Conservation (phyloP, 92 coral and sea anemone genomes). For the Pocillopora meandrina region DNA sequence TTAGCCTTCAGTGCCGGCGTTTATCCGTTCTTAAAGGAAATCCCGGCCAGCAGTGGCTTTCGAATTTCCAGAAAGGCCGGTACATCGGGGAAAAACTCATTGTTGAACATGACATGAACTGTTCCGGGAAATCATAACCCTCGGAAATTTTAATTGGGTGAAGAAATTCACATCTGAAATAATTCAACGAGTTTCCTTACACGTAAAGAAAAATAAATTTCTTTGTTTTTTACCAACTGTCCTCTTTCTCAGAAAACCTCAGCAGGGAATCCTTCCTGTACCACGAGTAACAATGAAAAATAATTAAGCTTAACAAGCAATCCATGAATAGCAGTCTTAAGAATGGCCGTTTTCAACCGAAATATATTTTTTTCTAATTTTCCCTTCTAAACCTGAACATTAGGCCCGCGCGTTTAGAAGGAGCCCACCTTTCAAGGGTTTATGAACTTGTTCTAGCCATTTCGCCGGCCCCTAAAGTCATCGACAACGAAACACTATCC, state of each 20-base stretch:
- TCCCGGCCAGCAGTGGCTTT: no score
- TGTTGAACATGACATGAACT: no score
- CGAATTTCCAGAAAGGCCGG: no score
- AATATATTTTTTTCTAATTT: background rate
- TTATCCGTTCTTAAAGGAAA: no score
- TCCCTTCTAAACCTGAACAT: background rate
- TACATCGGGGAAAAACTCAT: no score
- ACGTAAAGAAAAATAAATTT: background rate
- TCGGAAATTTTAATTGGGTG: no score
- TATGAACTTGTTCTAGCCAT: background rate
- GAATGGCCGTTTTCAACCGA: slow-evolving; percentile 24
- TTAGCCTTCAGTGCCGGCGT: no score
- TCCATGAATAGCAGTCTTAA: slow-evolving; percentile 3
- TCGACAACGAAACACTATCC: slow-evolving; percentile 25
- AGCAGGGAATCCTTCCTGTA: slow-evolving; percentile 13
- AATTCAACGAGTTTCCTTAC: background rate
- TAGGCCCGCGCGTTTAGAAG: background rate
- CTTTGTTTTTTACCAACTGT: slow-evolving; percentile 32
- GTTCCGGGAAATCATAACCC: no score
- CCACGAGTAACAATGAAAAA: slow-evolving; percentile 18
- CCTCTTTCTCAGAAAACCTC: slow-evolving; percentile 27
- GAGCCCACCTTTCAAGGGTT: background rate
- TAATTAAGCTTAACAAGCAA: slow-evolving; percentile 10
- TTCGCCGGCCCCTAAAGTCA: background rate
- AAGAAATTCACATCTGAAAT: background rate